These are phyloP conservation scores for Hydractinia echinata DNA, from an alignment of 30 jellyfish, hydroid and myxozoan species.

Conservation along the genomic window DNA sequence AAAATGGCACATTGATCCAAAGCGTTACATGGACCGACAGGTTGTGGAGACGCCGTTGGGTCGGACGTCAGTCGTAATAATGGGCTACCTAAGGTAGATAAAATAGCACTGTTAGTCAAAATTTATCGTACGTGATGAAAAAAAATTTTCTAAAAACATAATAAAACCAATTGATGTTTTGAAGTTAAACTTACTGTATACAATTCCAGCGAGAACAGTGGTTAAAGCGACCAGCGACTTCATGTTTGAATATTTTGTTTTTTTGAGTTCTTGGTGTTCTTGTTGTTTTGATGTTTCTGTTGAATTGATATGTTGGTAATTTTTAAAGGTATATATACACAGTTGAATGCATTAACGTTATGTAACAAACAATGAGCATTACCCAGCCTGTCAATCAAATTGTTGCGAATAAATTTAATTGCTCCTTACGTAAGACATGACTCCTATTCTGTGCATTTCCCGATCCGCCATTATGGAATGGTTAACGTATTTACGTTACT, in stretches of 20 bases:
- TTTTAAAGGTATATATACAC: neutral
- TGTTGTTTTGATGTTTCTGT: neutral
- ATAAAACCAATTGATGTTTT: neutral
- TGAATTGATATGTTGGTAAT: neutral
- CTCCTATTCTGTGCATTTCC: no score
- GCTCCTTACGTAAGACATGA: no score
- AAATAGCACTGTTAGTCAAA: neutral
- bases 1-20: neutral
- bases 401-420: no score
- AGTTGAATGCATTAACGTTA: neutral
- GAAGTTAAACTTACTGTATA: neutral
- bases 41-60: constrained; percentile 6
- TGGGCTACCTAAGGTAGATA: neutral
- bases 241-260: constrained; percentile 1
- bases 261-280: neutral
- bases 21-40: neutral
- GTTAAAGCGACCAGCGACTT: constrained; percentile 11
- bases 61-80: neutral
- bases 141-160: neutral
- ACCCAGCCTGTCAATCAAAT: neutral
- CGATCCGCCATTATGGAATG: no score
- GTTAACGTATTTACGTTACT: no score
- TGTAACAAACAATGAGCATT: constrained; percentile 5
- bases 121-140: neutral
- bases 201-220: constrained; percentile 13